phyloP scores from a whole-genome alignment of 2,113 vertebrate species.

The Tylochromis polylepis region DNA sequence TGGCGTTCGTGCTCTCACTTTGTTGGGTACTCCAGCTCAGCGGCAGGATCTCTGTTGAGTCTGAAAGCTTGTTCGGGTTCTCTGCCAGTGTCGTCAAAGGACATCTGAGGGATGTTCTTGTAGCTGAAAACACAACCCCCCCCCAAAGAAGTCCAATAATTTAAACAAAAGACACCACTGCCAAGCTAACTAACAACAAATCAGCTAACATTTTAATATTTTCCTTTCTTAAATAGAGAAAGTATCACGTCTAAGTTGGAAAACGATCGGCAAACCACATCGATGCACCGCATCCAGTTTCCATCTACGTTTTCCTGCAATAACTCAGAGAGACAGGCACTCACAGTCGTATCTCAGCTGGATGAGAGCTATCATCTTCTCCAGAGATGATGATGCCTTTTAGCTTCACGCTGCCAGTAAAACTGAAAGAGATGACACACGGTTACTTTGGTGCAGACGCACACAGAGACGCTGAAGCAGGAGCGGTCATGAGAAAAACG shows the following conservation, averaged over 20 bases:
- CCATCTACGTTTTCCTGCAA: background rate
- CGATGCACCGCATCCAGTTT: background rate
- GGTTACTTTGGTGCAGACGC: background rate
- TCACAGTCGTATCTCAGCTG: conserved; percentile 93
- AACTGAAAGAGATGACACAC: conserved; percentile 73
- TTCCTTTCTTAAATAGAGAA: background rate
- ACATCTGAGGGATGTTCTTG: conserved; percentile 97
- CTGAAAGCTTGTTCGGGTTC: conserved; percentile 92
- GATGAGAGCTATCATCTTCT: conserved; percentile 84
- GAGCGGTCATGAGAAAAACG: background rate
- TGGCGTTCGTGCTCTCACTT: conserved; percentile 75
- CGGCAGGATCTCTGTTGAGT: conserved; percentile 83
- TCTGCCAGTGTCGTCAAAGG: conserved; percentile 87
- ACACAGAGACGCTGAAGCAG: background rate
- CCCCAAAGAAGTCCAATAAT: background rate
- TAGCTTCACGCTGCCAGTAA: conserved; percentile 91
- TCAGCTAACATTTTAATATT: background rate
- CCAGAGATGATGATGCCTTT: conserved; percentile 91
- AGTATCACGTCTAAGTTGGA: background rate
- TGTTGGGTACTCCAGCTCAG: conserved; percentile 92
- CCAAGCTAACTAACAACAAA: background rate
- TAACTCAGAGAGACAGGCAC: conserved; percentile 38
- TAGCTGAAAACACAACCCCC: conserved; percentile 70
- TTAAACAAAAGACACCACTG: background rate
- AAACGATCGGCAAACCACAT: background rate